phyloP scores from a whole-genome alignment of 1,140 invertebrate species.

The Anthonomus grandis region DNA sequence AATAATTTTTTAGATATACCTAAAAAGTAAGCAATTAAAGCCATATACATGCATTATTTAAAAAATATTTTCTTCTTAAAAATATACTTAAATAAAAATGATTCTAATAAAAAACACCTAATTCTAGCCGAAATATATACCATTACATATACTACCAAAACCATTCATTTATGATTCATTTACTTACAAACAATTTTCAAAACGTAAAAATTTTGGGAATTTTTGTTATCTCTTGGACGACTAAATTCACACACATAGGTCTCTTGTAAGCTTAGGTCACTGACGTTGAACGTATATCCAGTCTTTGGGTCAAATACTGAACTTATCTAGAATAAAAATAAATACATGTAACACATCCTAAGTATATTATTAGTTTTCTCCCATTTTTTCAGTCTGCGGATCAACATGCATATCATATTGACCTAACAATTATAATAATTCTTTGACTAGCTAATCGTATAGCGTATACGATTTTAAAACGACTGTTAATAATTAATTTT shows the following conservation, averaged over 20 bases:
- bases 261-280: neutral
- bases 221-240: neutral
- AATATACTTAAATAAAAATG: neutral
- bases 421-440: too few relatives aligned
- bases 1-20: neutral
- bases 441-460: too few relatives aligned
- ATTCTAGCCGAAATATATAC: neutral
- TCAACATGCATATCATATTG: too few relatives aligned
- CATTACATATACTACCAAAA: too few relatives aligned
- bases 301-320: neutral
- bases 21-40: neutral
- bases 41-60: neutral
- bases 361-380: too few relatives aligned
- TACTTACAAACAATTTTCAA: constrained; percentile 3
- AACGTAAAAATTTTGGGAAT: neutral
- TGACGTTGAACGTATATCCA: neutral
- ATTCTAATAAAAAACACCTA: neutral
- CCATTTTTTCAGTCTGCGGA: too few relatives aligned
- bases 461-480: too few relatives aligned
- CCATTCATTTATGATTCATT: too few relatives aligned
- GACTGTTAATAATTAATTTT: too few relatives aligned
- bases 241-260: neutral
- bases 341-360: neutral
- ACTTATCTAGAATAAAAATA: neutral
- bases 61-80: neutral